A percentile compares a stretch with the other conserved stretches of the same genome.
Conservation (phyloP, 92 coral and sea anemone genomes). For the Blastomussa wellsi region DNA sequence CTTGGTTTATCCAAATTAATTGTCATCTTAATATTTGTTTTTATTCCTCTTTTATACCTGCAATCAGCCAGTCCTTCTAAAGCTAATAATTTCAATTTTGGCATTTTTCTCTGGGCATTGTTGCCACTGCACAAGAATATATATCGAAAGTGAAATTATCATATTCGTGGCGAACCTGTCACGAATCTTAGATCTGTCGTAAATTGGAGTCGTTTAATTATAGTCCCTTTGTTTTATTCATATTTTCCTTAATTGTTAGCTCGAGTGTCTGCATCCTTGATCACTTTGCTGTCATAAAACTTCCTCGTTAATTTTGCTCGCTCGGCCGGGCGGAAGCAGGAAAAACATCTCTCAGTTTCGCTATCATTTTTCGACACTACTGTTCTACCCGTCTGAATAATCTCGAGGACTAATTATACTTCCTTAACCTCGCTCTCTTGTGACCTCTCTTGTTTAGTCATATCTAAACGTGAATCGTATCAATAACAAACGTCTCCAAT, state of each 20-base stretch:
- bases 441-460: neutral
- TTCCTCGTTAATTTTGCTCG: neutral
- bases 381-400: neutral
- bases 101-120: neutral
- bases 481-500: neutral
- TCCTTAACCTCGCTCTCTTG: neutral
- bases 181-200: neutral
- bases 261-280: neutral
- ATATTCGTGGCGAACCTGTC: neutral
- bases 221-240: neutral
- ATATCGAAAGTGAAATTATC: neutral
- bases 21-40: neutral
- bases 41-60: neutral
- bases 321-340: neutral
- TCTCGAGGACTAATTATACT: neutral
- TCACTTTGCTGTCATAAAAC: neutral
- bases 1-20: neutral
- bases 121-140: too few relatives aligned
- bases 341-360: neutral
- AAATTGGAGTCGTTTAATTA: neutral
- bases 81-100: neutral
- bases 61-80: neutral
- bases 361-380: neutral
- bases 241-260: neutral
- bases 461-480: neutral